A percentile compares a stretch with the other conserved stretches of the same genome.
phyloP scores from a whole-genome alignment of 2,797 vertebrate species.

The Aplochiton taeniatus region DNA sequence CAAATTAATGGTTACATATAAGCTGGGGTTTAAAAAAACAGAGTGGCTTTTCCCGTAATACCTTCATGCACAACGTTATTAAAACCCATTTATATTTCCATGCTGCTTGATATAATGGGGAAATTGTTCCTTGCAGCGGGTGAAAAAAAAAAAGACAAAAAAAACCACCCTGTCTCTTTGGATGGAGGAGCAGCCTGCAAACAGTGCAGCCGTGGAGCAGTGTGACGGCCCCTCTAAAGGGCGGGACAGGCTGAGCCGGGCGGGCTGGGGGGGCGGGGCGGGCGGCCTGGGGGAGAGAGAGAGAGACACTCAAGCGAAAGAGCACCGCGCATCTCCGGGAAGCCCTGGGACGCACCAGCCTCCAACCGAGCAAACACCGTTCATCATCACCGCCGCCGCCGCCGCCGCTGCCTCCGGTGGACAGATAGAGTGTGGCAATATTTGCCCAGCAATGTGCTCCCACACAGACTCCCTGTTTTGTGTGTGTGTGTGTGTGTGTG shows the following conservation, averaged over 20 bases:
- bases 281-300: too few species aligned
- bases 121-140: constrained; percentile 30
- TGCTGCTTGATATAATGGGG: constrained; percentile 18
- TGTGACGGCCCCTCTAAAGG: background rate
- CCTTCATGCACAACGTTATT: constrained; percentile 8
- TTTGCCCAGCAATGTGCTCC: background rate
- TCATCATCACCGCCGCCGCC: too few species aligned
- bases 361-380: too few species aligned
- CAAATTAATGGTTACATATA: constrained; percentile 2
- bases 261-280: too few species aligned
- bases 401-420: too few species aligned
- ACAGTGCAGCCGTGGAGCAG: background rate
- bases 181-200: constrained; percentile 1
- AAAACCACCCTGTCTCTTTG: too few species aligned
- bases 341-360: too few species aligned
- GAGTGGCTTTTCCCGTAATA: constrained; percentile 13
- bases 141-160: too few species aligned
- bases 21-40: constrained; percentile 8
- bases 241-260: constrained; percentile 5
- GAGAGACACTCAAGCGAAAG: too few species aligned
- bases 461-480: background rate
- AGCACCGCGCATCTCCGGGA: too few species aligned
- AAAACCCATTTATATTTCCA: constrained; percentile 14
- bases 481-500: constrained; percentile 4
- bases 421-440: too few species aligned